Base-by-base conservation (phyloP, 2,113 vertebrate species). In the Fregata magnificens region DNA sequence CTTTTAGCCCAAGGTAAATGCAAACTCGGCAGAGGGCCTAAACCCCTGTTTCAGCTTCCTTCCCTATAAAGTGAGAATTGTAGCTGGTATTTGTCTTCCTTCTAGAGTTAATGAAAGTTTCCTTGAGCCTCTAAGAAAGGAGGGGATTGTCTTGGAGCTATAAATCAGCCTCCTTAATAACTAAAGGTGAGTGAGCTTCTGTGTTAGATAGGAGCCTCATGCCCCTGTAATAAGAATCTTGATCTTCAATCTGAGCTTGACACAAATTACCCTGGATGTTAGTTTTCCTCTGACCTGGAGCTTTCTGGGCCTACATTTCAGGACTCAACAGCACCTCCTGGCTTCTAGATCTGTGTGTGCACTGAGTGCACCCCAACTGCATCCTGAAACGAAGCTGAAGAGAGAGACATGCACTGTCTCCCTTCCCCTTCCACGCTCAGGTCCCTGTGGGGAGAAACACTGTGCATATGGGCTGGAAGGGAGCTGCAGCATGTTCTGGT, bases 391-490 rank as follows among this genome's bases (percentile, higher is more conserved):
- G 4, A 40, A 52, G 19, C 44, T 69, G 1, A 10, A 71, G 58
- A 50, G 58, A 19, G 11, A 53, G 24, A 36, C 18, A 5, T 2
- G 5, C 19, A 7, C 22, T 22, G 7, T 29, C 29, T 45, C 16
- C 13, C 8, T 52, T 74, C 40, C 58, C 28, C 16, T 88, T 55
- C 29, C 25, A 3, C 12, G 11, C 36, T 42, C 18, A 42, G 34
- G 7, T 56, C 32, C 17, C 28, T 40, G 32, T 25, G 45, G 18
- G 21, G 8, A 45, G 50, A 66, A 74, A 16, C 52, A 44, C 4
- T 1, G 1, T 29, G 24, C 1, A 0, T 16, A 19, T 10, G 29
- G 18, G 6, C n/a, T 73, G 83, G 52, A 53, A 85, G 42, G 20
- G 16, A 83, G 26, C 36, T 61, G 76, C 34, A 78, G 11, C 24